These are phyloP conservation scores for Leptinotarsa haldemani DNA, from an alignment of 2,888 invertebrate species.

Conservation along the genomic window DNA sequence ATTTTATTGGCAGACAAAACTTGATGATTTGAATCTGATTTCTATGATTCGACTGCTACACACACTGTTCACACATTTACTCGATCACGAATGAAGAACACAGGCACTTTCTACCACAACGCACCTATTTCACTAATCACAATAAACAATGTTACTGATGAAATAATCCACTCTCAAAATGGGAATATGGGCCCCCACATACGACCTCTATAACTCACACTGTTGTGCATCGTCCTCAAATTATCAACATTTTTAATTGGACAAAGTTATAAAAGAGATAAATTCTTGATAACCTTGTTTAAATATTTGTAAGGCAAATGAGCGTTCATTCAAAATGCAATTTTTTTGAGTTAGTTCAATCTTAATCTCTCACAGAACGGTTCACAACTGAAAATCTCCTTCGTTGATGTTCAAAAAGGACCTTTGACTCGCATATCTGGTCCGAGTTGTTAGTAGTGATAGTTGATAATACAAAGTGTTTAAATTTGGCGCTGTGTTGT, in stretches of 20 bases:
- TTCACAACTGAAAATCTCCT: constrained; percentile 24
- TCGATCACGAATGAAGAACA: neutral
- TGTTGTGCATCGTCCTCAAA: constrained; percentile 37
- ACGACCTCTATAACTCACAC: constrained; percentile 24
- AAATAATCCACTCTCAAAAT: constrained; percentile 5
- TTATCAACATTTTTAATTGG: constrained; percentile 40
- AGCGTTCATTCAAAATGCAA: constrained; percentile 40
- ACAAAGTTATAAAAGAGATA: constrained; percentile 47
- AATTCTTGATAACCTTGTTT: constrained; percentile 49
- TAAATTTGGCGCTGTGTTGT: constrained; percentile 57
- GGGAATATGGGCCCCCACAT: constrained; percentile 20
- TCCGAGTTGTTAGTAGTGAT: constrained; percentile 26
- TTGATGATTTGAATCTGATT: too few relatives aligned
- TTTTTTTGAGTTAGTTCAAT: constrained; percentile 33
- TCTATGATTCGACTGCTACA: neutral
- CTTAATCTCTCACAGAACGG: constrained; percentile 23
- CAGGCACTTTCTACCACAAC: constrained; percentile 5
- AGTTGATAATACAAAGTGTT: constrained; percentile 44
- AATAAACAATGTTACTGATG: neutral
- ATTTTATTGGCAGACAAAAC: too few relatives aligned
- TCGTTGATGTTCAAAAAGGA: constrained; percentile 21
- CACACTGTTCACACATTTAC: neutral
- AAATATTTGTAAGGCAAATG: constrained; percentile 44
- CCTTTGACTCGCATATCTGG: constrained; percentile 26
- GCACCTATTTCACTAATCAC: neutral